phyloP scores from a whole-genome alignment of 2,888 invertebrate genomes.

The Idaea aversata region DNA sequence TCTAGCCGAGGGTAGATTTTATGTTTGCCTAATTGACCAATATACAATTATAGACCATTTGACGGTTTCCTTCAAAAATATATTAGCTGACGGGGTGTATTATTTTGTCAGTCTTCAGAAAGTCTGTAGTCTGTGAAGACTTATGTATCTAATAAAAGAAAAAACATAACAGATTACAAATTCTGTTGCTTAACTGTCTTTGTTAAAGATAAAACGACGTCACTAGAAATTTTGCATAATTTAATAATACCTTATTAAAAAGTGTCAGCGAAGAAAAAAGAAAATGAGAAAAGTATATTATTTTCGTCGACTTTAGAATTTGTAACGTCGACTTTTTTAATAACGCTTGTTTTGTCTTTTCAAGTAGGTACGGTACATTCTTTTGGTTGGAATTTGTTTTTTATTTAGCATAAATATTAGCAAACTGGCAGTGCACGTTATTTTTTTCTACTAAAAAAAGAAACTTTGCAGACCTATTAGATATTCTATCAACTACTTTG shows the following conservation, averaged over 20 bases:
- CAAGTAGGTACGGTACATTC: conserved; percentile 7
- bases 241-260: conserved; percentile 73
- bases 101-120: no score
- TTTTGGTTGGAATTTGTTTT: not conserved
- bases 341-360: conserved; percentile 41
- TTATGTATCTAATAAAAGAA: not conserved
- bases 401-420: conserved; percentile 1
- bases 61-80: no score
- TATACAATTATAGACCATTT: no score
- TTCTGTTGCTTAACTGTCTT: not conserved
- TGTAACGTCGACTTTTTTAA: conserved; percentile 53
- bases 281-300: conserved; percentile 55
- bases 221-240: conserved; percentile 60
- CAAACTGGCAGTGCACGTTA: not conserved
- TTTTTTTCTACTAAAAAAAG: not conserved
- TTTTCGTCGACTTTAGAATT: conserved; percentile 44
- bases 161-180: not conserved
- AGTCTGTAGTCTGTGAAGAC: no score
- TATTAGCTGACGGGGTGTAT: no score
- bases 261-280: conserved; percentile 60
- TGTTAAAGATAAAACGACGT: conserved; percentile 36
- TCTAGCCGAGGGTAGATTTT: no score
- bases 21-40: no score
- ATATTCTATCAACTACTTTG: not conserved
- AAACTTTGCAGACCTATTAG: not conserved